phyloP scores from a whole-genome alignment of 2,797 vertebrate genomes.

The Coregonus ussuriensis region DNA sequence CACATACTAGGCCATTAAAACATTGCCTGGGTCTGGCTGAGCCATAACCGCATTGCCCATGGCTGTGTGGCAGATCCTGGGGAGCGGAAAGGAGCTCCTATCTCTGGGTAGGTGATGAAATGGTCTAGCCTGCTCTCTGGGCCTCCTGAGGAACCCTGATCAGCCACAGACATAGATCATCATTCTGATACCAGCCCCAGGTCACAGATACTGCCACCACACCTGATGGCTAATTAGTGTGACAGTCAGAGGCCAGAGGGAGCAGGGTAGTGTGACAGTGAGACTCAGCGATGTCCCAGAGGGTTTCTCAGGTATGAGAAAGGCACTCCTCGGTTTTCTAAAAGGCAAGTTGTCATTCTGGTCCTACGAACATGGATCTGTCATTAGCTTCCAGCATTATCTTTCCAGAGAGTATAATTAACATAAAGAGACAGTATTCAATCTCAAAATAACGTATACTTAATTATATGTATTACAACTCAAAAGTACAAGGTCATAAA shows the following conservation, averaged over 20 bases:
- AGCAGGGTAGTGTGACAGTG: background rate
- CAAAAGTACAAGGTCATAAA: background rate
- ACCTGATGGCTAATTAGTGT: conserved; percentile 9
- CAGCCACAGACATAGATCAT: background rate
- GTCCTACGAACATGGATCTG: too few relatives aligned
- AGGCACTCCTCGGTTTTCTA: background rate
- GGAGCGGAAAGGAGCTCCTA: too few relatives aligned
- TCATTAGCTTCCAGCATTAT: too few relatives aligned
- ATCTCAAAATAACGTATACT: conserved; percentile 7
- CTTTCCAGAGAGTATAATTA: too few relatives aligned
- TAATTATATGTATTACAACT: background rate
- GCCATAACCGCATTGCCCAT: conserved; percentile 3
- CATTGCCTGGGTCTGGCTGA: background rate
- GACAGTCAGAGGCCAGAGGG: background rate
- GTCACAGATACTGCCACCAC: conserved; percentile 8
- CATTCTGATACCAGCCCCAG: background rate
- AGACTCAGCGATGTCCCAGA: background rate
- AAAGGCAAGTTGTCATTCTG: background rate
- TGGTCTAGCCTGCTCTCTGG: background rate
- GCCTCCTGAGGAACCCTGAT: too few relatives aligned
- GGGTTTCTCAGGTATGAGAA: background rate
- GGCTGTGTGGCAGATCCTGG: background rate
- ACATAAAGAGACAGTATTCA: background rate
- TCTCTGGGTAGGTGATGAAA: background rate
- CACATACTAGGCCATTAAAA: background rate